Evolutionary conservation across 2,888 invertebrate species (phyloP), one percentile per base, ranked within the genome.

Genomic region (Torymus aiolomorphi): DNA sequence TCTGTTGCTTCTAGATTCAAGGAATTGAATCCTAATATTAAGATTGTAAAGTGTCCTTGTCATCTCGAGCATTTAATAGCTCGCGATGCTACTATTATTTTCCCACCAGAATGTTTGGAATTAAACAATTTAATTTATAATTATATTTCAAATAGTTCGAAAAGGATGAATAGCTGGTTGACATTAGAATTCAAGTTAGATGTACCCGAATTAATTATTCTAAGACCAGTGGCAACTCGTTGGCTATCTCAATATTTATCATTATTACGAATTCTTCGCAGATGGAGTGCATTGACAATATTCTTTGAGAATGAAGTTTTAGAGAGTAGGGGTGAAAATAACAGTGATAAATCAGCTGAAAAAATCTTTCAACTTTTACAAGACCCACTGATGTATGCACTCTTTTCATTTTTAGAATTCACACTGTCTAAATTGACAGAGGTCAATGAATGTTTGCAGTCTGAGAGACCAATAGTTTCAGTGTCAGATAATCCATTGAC

Each of bases 171-270:
- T 14, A 56, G n/a, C 5, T 56, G 56, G 56, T 14, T 56, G 5
- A 56, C 56, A 5, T n/a, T 12, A 5, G 14, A 56, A 14, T 13
- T 14, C 0, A 56, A n/a, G n/a, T 14, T 56, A 14, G 56, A 14
- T 14, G 12, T 56, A 14, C 13, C 12, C 12, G n/a, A 12, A 14
- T 56, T 56, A 20, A 51, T 51, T 18, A 51, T 66, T 12, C 13
- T 52, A 20, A 51, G 20, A 13, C 18, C 10, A 10, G 12, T 2
- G 0, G 18, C 13, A 3, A 61, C 20, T 12, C 66, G 66, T 1
- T 66, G 66, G 66, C 51, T 66, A 13, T 52, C 66, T 18, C 13
- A 16, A 13, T 66, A 66, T 66, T 16, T 4, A 18, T 2, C n/a
- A 2, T 51, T 51, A 10, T 3, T 16, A 0, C 49, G 18, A 4